A percentile compares a stretch with the other conserved stretches of the same genome.
phyloP scores from a whole-genome alignment of 2,888 invertebrate species.

The Strigamia transsilvanica region DNA sequence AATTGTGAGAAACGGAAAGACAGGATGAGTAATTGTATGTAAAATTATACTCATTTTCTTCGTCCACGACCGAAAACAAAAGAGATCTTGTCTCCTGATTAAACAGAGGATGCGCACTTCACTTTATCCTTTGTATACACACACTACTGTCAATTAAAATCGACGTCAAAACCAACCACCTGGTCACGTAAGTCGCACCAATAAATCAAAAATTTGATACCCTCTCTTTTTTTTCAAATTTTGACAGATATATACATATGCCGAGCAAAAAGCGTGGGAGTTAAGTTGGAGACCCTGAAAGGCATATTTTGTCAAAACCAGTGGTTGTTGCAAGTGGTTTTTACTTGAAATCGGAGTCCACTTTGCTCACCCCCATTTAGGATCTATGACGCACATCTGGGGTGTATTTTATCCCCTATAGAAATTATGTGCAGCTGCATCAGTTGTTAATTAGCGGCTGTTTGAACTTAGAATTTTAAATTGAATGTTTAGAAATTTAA shows the following conservation, averaged over 20 bases:
- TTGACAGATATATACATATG: background rate
- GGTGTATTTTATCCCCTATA: background rate
- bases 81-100: background rate
- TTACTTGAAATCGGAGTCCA: constrained; percentile 28
- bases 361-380: background rate
- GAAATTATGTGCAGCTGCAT: background rate
- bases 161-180: too few relatives aligned
- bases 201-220: background rate
- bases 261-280: constrained; percentile 2
- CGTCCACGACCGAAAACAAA: background rate
- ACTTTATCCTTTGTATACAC: background rate
- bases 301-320: constrained; percentile 38
- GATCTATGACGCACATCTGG: constrained; percentile 28
- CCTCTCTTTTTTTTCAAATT: too few relatives aligned
- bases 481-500: too few relatives aligned
- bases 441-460: background rate
- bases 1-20: background rate
- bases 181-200: background rate
- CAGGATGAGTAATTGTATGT: constrained; percentile 13
- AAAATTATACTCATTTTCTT: constrained; percentile 7
- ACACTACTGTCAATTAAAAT: too few relatives aligned
- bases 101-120: background rate
- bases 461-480: too few relatives aligned
- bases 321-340: constrained; percentile 42
- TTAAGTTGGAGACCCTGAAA: background rate